These are phyloP conservation scores for Aricia agestis DNA, from an alignment of 1,140 invertebrate species.

Conservation along the genomic window DNA sequence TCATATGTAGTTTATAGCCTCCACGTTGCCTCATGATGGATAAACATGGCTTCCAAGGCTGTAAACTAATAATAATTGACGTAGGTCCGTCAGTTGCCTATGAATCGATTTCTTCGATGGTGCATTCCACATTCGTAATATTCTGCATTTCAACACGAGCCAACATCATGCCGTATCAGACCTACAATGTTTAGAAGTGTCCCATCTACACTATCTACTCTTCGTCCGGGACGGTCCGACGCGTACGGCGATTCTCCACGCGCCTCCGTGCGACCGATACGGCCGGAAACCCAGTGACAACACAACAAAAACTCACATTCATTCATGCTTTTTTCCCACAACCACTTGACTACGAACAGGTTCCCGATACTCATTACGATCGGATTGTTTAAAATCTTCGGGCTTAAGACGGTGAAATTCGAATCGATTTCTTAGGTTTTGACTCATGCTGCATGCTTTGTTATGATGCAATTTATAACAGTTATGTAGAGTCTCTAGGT, in stretches of 20 bases:
- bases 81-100: too few relatives aligned
- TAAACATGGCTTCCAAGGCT: too few relatives aligned
- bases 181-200: too few relatives aligned
- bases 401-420: constrained; percentile 11
- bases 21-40: too few relatives aligned
- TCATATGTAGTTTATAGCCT: too few relatives aligned
- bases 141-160: too few relatives aligned
- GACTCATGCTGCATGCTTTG: not conserved
- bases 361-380: constrained; percentile 49
- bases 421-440: not conserved
- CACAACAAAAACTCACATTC: constrained; percentile 70
- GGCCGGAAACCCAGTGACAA: constrained; percentile 68
- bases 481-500: not conserved
- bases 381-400: constrained; percentile 9
- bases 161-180: too few relatives aligned
- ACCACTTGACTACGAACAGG: constrained; percentile 47
- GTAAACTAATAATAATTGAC: too few relatives aligned
- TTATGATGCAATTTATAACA: not conserved
- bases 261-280: constrained; percentile 54
- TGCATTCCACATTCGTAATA: too few relatives aligned
- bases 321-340: constrained; percentile 64
- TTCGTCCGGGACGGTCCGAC: constrained; percentile 43
- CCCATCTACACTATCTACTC: not conserved
- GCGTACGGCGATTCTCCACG: constrained; percentile 70
- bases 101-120: too few relatives aligned